phyloP scores from a whole-genome alignment of 2,888 invertebrate species.

The Unio pictorum region DNA sequence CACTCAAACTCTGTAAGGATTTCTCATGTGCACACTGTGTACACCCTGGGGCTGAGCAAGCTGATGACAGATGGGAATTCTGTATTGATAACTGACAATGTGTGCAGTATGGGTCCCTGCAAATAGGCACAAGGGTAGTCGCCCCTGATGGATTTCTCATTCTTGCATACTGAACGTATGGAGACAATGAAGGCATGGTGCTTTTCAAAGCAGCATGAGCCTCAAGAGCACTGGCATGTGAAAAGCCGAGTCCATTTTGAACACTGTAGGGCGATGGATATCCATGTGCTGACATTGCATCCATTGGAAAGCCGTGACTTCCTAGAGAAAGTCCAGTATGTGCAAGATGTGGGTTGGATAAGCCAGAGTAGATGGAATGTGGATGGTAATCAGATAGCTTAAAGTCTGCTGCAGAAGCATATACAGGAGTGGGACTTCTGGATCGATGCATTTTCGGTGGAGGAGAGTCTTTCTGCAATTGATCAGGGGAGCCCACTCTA shows the following conservation, averaged over 20 bases:
- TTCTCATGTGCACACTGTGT: conserved; percentile 93
- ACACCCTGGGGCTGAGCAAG: conserved; percentile 91
- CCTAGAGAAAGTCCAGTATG: conserved; percentile 8
- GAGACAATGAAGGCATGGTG: conserved; percentile 37
- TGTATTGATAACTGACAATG: conserved; percentile 94
- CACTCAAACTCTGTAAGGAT: conserved; percentile 48
- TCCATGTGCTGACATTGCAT: conserved; percentile 34
- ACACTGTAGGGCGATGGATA: conserved; percentile 32
- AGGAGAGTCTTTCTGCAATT: conserved; percentile 7
- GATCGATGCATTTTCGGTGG: conserved; percentile 21
- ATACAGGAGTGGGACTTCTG: conserved; percentile 8
- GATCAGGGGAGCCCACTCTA: no score
- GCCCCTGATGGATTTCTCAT: conserved; percentile 94
- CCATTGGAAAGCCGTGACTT: conserved; percentile 24
- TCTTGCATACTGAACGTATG: conserved; percentile 84
- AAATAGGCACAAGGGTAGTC: conserved; percentile 84
- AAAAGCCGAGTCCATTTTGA: conserved; percentile 30
- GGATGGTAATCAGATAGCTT: conserved; percentile 23
- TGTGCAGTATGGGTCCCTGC: conserved; percentile 96
- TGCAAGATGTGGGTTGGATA: conserved; percentile 18
- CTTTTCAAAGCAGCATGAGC: conserved; percentile 38
- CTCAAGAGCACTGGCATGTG: conserved; percentile 39
- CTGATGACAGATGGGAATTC: conserved; percentile 74
- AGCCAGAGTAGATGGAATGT: conserved; percentile 37
- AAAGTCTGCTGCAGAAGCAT: conserved; percentile 2